Evolutionary conservation across 2,888 invertebrate genomes (phyloP), one percentile per base, ranked within the genome.

Genomic region (Punctoribates punctum): DNA sequence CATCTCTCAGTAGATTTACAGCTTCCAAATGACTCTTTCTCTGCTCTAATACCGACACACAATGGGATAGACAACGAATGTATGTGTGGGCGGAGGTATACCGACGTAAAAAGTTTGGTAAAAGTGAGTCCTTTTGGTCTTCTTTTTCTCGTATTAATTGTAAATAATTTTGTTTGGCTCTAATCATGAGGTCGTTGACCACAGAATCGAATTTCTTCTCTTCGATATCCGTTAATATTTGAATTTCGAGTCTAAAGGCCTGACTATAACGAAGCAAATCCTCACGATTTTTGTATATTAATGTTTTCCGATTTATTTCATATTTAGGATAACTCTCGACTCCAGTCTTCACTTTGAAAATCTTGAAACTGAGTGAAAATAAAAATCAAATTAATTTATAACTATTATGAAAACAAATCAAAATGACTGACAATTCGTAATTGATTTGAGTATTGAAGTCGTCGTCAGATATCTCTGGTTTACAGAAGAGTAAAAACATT

Each of bases 31-130:
- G 87, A 17, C 84, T 81, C 78, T 84, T 85, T 60, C 83, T 78
- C 57, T 84, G 83, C 80, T 87, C 86, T 11, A 85, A 82, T 9
- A 85, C 82, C 72, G 86, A 86, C 2, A 86, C 85, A 20, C 85
- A 84, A 74, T 83, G 81, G 79, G 82, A 83, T 25, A 85, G 79
- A 62, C 84, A 82, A 54, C 86, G 82, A 1, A 83, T 81, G 75
- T 85, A 83, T 4, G 86, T 83, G 76, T 85, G 84, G 0, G 87
- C 85, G 0, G 88, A 87, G 0, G 89, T 88, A 82, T 86, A 90
- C 38, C 85, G 84, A 8, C 88, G 85, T 25, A 90, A 83, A 85
- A 87, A 89, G 0, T 81, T 78, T 0, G 89, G 88, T 81, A 85
- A 29, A 17, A 73, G 29, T 73, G 72, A n/a, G 65, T 78, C 77